These are phyloP conservation scores for Hesperophylax magnus DNA, from an alignment of 1,140 invertebrate genomes.

Conservation along the genomic window DNA sequence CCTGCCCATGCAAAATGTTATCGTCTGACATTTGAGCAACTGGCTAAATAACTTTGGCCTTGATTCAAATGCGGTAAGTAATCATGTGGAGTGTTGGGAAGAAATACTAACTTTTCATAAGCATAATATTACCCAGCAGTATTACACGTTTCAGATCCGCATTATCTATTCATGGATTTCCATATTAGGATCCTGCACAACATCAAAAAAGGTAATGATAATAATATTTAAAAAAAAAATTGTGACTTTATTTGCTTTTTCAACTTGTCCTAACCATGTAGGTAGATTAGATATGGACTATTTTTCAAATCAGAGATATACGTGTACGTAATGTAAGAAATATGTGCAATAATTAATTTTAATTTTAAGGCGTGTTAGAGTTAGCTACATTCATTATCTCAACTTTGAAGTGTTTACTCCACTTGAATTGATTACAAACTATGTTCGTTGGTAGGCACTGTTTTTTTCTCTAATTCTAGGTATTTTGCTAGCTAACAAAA, in stretches of 20 bases:
- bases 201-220: neutral
- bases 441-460: no score
- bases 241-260: neutral
- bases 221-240: neutral
- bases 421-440: no score
- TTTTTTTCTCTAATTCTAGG: neutral
- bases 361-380: neutral
- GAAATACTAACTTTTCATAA: neutral
- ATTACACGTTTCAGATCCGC: neutral
- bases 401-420: neutral
- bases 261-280: neutral
- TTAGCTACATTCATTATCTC: neutral
- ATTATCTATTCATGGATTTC: neutral
- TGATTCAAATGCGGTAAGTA: neutral
- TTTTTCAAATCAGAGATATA: no score
- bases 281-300: neutral
- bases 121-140: neutral
- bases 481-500: neutral
- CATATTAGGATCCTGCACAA: neutral
- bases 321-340: neutral
- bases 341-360: neutral
- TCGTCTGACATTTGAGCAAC: slow-evolving; percentile 24
- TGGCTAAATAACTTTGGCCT: neutral
- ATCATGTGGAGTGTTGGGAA: neutral
- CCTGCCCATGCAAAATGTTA: neutral